Conservation (phyloP, 2,113 vertebrate genomes). For the Neodontobutis hainanensis region DNA sequence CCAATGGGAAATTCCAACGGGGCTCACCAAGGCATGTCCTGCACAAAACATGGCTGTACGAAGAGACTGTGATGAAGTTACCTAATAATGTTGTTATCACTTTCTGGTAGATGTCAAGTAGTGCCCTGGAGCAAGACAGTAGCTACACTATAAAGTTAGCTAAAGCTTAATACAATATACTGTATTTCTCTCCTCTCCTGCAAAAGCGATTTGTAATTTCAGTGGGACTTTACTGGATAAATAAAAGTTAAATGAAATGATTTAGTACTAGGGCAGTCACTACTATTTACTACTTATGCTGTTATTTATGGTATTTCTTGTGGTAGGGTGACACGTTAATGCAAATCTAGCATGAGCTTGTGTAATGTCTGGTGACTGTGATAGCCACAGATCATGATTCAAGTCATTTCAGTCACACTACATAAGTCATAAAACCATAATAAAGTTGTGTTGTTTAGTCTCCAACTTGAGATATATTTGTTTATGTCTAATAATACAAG, state of each 20-base stretch:
- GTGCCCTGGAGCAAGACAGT: neutral
- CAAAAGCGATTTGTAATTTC: too few relatives aligned
- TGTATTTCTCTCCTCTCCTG: too few relatives aligned
- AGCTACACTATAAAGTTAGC: neutral
- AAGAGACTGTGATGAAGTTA: slow-evolving; percentile 3
- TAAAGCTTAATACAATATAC: neutral
- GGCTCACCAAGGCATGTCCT: slow-evolving; percentile 23
- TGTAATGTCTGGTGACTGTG: neutral
- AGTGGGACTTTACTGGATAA: too few relatives aligned
- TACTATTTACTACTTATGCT: too few relatives aligned
- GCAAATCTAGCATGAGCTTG: neutral
- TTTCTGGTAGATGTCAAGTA: neutral
- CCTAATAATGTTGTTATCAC: neutral
- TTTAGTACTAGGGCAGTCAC: too few relatives aligned
- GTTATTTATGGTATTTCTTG: too few relatives aligned
- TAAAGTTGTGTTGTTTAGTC: neutral
- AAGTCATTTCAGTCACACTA: neutral
- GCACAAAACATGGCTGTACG: slow-evolving; percentile 7
- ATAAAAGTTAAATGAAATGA: too few relatives aligned
- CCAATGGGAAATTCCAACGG: slow-evolving; percentile 47
- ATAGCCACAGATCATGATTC: neutral
- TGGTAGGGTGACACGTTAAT: neutral
- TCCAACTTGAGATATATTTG: neutral
- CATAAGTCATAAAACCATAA: neutral
- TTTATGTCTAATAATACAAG: too few relatives aligned